Conservation (phyloP, 2,888 invertebrate genomes). For the Drosophila incognita region DNA sequence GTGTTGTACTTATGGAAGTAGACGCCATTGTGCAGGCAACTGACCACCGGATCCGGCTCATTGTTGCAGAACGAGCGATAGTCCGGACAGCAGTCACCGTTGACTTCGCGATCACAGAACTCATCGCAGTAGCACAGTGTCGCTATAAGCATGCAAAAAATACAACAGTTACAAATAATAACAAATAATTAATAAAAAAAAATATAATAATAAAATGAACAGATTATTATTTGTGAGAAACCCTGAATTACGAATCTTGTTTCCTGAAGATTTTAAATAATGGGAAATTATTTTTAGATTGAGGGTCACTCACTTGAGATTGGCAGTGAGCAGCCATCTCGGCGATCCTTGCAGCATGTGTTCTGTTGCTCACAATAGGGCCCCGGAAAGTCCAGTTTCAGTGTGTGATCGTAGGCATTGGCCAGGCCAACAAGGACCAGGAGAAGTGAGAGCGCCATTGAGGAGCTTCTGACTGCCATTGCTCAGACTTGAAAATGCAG, state of each 20-base stretch:
- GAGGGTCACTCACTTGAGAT: conserved; percentile 88
- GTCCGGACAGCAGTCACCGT: conserved; percentile 96
- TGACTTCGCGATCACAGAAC: conserved; percentile 91
- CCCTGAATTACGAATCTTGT: not conserved
- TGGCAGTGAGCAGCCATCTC: conserved; percentile 92
- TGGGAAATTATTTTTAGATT: not conserved
- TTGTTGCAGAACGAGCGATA: conserved; percentile 91
- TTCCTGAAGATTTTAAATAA: not conserved
- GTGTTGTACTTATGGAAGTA: conserved; percentile 86
- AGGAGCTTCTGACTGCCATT: conserved; percentile 51
- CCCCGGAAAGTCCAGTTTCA: conserved; percentile 82
- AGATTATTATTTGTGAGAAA: not conserved
- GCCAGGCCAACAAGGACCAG: conserved; percentile 54
- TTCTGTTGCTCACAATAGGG: conserved; percentile 82
- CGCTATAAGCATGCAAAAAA: conserved; percentile 85
- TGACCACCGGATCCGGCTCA: conserved; percentile 70
- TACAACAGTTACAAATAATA: not conserved
- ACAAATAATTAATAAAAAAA: not conserved
- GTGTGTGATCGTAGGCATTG: conserved; percentile 76
- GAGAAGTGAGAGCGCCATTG: conserved; percentile 38
- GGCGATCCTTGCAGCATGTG: conserved; percentile 90
- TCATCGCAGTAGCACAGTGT: conserved; percentile 97
- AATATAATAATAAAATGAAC: not conserved
- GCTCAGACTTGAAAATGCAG: conserved; percentile 26
- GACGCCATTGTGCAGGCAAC: conserved; percentile 86